Evolutionary conservation across 2,113 vertebrate genomes (phyloP).

Genomic region (Rousettus leschenaultii): DNA sequence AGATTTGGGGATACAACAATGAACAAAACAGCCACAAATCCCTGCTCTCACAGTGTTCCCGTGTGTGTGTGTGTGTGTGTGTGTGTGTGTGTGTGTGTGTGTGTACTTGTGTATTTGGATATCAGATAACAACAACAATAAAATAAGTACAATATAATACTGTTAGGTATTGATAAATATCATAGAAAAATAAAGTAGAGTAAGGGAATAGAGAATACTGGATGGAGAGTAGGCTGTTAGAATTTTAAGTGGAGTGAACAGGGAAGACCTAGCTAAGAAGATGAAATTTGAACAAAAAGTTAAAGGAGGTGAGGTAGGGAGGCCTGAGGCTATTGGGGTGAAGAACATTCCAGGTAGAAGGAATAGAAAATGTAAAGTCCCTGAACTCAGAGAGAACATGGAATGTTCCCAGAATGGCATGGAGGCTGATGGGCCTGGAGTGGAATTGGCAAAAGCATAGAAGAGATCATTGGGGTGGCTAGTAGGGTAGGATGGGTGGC

Average conservation of each 20-base stretch:
- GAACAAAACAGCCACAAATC: neutral
- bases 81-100: neutral
- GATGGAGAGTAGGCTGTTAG: neutral
- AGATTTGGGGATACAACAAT: neutral
- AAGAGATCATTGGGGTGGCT: neutral
- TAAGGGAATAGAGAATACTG: neutral
- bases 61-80: neutral
- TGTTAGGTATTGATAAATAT: neutral
- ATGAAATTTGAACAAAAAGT: neutral
- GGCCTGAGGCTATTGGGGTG: neutral
- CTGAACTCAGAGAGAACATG: neutral
- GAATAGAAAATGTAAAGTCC: neutral
- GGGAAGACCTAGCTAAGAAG: neutral
- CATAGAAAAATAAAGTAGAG: neutral
- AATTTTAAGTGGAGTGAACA: neutral
- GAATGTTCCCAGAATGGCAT: neutral
- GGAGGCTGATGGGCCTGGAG: neutral
- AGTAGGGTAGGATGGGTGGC: neutral
- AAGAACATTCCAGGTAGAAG: neutral
- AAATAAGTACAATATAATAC: neutral
- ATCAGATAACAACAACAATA: neutral
- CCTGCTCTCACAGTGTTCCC: neutral
- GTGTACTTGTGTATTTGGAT: neutral
- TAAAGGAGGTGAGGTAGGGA: neutral
- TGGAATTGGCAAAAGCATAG: neutral